Percentiles rank a stretch among this genome's conserved stretches.
These are phyloP conservation scores for Fopius arisanus DNA, from an alignment of 1,140 invertebrate genomes.

Conservation along the genomic window DNA sequence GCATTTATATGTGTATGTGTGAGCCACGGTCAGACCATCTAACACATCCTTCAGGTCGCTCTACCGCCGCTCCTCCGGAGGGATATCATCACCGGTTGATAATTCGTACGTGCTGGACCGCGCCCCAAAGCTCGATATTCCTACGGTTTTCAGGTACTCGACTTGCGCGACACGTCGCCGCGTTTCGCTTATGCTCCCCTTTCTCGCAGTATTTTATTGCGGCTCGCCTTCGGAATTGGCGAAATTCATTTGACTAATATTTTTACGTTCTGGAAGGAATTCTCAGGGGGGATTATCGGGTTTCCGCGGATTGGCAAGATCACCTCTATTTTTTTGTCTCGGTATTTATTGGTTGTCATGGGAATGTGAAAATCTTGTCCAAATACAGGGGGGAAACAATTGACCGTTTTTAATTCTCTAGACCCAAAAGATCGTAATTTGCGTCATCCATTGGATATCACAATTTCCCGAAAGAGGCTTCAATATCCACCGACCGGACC, in stretches of 20 bases:
- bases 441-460: not conserved
- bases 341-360: too few species aligned
- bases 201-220: not conserved
- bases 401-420: too few species aligned
- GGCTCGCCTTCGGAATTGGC: not conserved
- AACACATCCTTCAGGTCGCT: not conserved
- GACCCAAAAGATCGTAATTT: not conserved
- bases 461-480: not conserved
- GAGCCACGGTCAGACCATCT: not conserved
- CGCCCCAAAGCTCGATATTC: slow-evolving; percentile 20
- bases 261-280: too few species aligned
- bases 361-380: too few species aligned
- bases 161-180: slow-evolving; percentile 17
- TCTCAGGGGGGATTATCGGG: too few species aligned
- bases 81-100: slow-evolving; percentile 28
- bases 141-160: not conserved
- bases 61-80: not conserved
- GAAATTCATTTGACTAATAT: too few species aligned
- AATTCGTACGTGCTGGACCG: slow-evolving; percentile 29
- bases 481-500: not conserved
- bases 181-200: not conserved
- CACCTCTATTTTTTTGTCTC: too few species aligned
- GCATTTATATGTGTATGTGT: not conserved
- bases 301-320: too few species aligned
- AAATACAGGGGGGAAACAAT: too few species aligned